phyloP scores from a whole-genome alignment of 2,113 vertebrate species.

The Nycticebus coucang region DNA sequence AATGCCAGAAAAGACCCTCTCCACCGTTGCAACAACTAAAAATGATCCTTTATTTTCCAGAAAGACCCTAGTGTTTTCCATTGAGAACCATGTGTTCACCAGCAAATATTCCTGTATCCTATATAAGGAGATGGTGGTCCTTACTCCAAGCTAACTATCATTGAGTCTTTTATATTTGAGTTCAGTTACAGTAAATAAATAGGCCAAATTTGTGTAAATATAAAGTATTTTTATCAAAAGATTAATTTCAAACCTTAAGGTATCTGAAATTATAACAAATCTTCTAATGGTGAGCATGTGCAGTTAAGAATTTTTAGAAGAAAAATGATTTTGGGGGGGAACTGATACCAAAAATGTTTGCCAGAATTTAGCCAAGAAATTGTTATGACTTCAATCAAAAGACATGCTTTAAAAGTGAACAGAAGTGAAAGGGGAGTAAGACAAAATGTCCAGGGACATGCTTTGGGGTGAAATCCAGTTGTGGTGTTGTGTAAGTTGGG shows the following conservation, averaged over 20 bases:
- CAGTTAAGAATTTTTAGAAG: slow-evolving; percentile 2
- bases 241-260: not conserved
- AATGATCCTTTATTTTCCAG: not conserved
- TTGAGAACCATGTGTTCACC: not conserved
- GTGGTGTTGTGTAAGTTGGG: not conserved
- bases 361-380: not conserved
- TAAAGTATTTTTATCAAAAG: slow-evolving; percentile 32
- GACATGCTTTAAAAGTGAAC: not conserved
- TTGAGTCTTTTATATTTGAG: slow-evolving; percentile 2
- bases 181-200: not conserved
- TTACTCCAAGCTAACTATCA: not conserved
- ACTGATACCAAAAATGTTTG: not conserved
- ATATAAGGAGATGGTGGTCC: not conserved
- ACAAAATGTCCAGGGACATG: not conserved
- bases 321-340: not conserved
- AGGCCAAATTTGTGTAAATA: not conserved
- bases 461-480: not conserved
- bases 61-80: not conserved
- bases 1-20: not conserved
- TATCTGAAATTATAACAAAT: slow-evolving; percentile 16
- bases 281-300: not conserved
- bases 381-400: not conserved
- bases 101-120: not conserved
- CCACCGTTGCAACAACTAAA: not conserved
- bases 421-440: not conserved